These are phyloP conservation scores for Alsophila aescularia DNA, from an alignment of 2,888 invertebrate genomes.

Conservation along the genomic window DNA sequence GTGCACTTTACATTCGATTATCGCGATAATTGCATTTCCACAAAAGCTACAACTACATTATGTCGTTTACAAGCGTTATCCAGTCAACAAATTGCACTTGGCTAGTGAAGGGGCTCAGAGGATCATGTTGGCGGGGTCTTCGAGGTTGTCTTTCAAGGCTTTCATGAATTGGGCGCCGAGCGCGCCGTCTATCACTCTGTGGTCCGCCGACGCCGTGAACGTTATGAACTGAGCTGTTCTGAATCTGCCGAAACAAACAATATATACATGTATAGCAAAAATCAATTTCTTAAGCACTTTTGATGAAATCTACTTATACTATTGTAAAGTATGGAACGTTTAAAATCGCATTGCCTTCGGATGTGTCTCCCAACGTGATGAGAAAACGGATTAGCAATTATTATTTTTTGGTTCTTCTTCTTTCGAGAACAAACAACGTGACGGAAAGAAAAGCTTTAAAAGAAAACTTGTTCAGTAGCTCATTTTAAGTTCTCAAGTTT, in stretches of 20 bases:
- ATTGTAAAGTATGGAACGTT: no score
- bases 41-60: neutral
- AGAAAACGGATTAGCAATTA: no score
- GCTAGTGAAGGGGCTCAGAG: slow-evolving; percentile 83
- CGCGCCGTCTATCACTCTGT: slow-evolving; percentile 98
- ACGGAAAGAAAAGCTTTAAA: no score
- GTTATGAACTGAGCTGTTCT: slow-evolving; percentile 90
- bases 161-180: slow-evolving; percentile 98
- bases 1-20: neutral
- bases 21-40: neutral
- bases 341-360: no score
- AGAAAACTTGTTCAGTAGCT: no score
- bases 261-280: neutral
- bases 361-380: no score
- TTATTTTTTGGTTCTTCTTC: no score
- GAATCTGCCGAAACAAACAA: slow-evolving; percentile 81
- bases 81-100: slow-evolving; percentile 46
- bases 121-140: slow-evolving; percentile 97
- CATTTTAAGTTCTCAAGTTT: no score
- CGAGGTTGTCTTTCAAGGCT: slow-evolving; percentile 93
- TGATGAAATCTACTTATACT: no score
- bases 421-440: no score
- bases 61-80: slow-evolving; percentile 30
- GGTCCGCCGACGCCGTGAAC: slow-evolving; percentile 98
- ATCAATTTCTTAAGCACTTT: neutral